Conservation (phyloP, 2,113 vertebrate genomes). For the Etia nguti region DNA sequence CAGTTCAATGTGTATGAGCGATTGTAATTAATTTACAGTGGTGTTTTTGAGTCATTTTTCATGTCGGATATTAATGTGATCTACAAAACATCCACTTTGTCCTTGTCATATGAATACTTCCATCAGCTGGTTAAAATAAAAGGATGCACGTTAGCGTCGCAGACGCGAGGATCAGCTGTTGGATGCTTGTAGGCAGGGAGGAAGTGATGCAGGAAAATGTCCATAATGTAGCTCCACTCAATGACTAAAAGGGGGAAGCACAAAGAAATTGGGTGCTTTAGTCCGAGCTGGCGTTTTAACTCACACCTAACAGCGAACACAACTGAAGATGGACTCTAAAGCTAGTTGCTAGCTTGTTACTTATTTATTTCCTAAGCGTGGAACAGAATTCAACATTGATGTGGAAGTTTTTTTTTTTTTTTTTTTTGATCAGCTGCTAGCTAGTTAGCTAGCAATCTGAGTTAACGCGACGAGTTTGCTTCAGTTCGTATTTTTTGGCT, state of each 20-base stretch:
- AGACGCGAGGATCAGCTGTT: constrained; percentile 58
- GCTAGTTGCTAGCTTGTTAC: background rate
- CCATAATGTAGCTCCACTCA: constrained; percentile 68
- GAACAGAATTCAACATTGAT: background rate
- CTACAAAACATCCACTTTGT: background rate
- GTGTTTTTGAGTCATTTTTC: background rate
- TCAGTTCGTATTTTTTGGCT: constrained; percentile 19
- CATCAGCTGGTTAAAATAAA: background rate
- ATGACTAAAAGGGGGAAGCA: constrained; percentile 70
- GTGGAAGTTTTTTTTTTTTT: constrained; percentile 55
- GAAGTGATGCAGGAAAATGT: constrained; percentile 76
- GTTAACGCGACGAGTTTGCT: constrained; percentile 62
- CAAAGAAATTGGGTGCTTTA: constrained; percentile 61
- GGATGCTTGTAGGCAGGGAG: constrained; percentile 36
- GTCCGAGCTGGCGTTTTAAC: constrained; percentile 15
- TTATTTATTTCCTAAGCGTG: background rate
- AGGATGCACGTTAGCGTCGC: background rate
- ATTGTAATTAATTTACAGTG: background rate
- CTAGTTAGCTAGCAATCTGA: constrained; percentile 53
- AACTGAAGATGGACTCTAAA: background rate
- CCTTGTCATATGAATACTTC: background rate
- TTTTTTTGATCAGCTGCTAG: constrained; percentile 24
- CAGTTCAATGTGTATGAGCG: background rate
- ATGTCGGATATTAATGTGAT: background rate
- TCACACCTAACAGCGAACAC: background rate